Evolutionary conservation across 2,888 invertebrate genomes (phyloP), one percentile per base, ranked within the genome.

Genomic region (Phoenoteleia sp.): DNA sequence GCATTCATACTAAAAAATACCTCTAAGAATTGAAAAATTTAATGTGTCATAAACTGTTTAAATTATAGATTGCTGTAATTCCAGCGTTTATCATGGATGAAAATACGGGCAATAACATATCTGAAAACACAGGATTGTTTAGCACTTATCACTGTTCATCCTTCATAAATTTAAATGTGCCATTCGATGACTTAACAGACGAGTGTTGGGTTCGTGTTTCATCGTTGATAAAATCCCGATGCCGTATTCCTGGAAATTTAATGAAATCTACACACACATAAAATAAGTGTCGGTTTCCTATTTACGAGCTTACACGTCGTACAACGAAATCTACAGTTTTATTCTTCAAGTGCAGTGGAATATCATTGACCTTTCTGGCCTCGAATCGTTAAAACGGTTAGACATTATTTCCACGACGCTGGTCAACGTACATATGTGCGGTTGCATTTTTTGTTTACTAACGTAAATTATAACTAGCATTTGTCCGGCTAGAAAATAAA

Each of bases 261-360:
- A 81, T 81, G 74, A 81, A 67, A 67, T 81, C 62, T 17, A 62
- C 56, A 42, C 47, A 67, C 47, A 17, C 42, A 67, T 81, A 81
- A 81, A 81, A 67, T 81, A 74, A 81, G 81, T 72, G 56, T 66
- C 56, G 29, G 54, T 58, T 76, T 56, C 58, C 76, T 66, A 66
- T 58, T 67, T 81, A 81, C 81, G 81, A 75, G 75, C 56, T 81
- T 81, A 81, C 75, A 81, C 21, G 62, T 33, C 36, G 33, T 69
- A 67, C 62, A 69, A 69, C 75, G 69, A 66, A 69, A 52, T 54
- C 56, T 42, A 29, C 21, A 52, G 19, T 81, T 81, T 67, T 67
- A 74, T 67, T 67, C 52, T 47, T 39, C 29, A 60, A 71, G 49
- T 36, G 74, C 52, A 56, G 58, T 58, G 47, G 81, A 81, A 81